Percentiles rank a stretch among this genome's conserved stretches.
Conservation (phyloP, 1,140 invertebrate species). For the Aphelinus atriplicis region DNA sequence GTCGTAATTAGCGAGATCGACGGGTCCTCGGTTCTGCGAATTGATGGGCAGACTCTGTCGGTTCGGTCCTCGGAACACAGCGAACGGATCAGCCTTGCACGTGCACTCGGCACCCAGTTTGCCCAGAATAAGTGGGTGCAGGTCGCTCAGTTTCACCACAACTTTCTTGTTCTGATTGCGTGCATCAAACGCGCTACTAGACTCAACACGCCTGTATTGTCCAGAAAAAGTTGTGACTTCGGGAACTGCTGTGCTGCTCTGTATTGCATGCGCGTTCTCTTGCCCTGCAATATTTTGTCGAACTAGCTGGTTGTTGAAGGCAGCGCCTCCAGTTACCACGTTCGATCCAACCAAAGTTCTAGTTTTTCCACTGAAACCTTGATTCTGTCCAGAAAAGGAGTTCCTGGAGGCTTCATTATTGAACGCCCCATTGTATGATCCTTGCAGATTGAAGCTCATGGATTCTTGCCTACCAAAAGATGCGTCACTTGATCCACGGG, state of each 20-base stretch:
- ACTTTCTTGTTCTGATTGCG: constrained; percentile 64
- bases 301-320: not conserved
- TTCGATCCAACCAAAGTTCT: constrained; percentile 34
- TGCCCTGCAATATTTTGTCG: constrained; percentile 39
- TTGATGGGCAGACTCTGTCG: constrained; percentile 49
- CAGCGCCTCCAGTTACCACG: constrained; percentile 23
- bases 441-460: constrained; percentile 21
- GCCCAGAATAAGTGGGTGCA: constrained; percentile 74
- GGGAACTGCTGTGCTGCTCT: constrained; percentile 37
- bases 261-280: constrained; percentile 28
- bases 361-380: constrained; percentile 30
- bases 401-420: not conserved
- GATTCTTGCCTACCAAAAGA: constrained; percentile 32
- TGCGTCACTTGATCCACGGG: not conserved
- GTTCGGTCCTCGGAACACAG: constrained; percentile 52
- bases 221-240: constrained; percentile 47
- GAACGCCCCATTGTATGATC: not conserved
- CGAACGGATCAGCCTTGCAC: constrained; percentile 73
- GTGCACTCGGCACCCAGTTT: constrained; percentile 80
- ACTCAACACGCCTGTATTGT: constrained; percentile 31
- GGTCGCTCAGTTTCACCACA: constrained; percentile 74
- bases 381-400: constrained; percentile 1
- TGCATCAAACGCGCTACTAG: not conserved
- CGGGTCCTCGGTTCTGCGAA: constrained; percentile 55
- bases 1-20: constrained; percentile 61